Conservation (phyloP, 2,888 invertebrate genomes). For the Drosophila borborema region DNA sequence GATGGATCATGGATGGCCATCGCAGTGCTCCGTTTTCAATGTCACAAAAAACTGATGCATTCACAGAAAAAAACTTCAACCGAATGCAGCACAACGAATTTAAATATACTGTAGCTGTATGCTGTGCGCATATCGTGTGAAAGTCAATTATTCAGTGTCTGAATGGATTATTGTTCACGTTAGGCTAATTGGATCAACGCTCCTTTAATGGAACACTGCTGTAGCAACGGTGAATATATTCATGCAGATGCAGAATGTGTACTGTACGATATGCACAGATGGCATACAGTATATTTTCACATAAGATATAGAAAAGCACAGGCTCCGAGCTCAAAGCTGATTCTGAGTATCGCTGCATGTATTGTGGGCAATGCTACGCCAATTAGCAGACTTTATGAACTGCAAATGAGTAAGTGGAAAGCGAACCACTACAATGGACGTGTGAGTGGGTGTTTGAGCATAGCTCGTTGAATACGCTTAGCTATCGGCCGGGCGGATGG, state of each 20-base stretch:
- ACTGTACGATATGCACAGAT: background rate
- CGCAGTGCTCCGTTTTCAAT: background rate
- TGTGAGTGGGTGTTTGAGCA: background rate
- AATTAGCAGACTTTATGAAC: slow-evolving; percentile 12
- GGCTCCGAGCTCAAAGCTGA: background rate
- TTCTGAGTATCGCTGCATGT: background rate
- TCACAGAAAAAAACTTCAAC: background rate
- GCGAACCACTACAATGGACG: slow-evolving; percentile 10
- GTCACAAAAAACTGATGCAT: background rate
- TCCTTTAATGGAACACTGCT: slow-evolving; percentile 10
- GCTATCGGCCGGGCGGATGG: background rate
- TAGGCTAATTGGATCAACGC: slow-evolving; percentile 32
- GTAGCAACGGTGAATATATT: background rate
- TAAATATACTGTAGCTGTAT: background rate
- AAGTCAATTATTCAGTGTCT: slow-evolving; percentile 31
- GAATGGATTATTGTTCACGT: slow-evolving; percentile 9
- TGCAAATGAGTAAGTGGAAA: slow-evolving; percentile 10
- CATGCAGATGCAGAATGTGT: background rate
- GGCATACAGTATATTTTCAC: slow-evolving; percentile 5
- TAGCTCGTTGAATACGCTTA: slow-evolving; percentile 39
- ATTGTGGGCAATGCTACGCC: background rate
- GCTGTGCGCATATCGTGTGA: background rate
- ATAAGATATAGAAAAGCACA: background rate
- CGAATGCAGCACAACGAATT: background rate
- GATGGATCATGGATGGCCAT: slow-evolving; percentile 10